Conservation (phyloP, 2,888 invertebrate species). For the Stenodera caucasica region DNA sequence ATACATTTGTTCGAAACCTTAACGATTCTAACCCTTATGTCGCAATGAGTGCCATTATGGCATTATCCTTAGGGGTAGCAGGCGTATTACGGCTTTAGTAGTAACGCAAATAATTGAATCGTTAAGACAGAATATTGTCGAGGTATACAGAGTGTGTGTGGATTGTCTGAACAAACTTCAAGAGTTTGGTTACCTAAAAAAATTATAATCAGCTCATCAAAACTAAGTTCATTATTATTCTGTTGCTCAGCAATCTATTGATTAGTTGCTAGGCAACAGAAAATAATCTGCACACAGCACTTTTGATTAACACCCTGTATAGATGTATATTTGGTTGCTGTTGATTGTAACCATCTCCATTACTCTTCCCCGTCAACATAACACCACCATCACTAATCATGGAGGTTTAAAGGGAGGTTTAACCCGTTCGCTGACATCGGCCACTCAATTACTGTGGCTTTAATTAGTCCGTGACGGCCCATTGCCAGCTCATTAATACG, state of each 20-base stretch:
- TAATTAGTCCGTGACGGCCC: conserved; percentile 56
- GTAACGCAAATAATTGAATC: conserved; percentile 22
- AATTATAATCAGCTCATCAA: too few relatives aligned
- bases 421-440: conserved; percentile 54
- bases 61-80: conserved; percentile 3
- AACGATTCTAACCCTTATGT: neutral
- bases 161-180: conserved; percentile 3
- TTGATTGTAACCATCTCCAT: conserved; percentile 11
- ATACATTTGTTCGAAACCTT: neutral
- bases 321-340: too few relatives aligned
- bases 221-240: too few relatives aligned
- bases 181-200: too few relatives aligned
- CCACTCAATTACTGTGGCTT: conserved; percentile 55
- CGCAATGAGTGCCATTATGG: conserved; percentile 1
- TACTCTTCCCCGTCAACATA: conserved; percentile 6
- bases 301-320: too few relatives aligned
- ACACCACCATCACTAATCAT: conserved; percentile 46
- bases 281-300: too few relatives aligned
- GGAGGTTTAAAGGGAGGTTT: conserved; percentile 49
- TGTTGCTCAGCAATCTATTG: too few relatives aligned
- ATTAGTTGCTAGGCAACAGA: too few relatives aligned
- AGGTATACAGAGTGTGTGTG: conserved; percentile 12
- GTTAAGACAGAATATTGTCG: conserved; percentile 24
- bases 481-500: conserved; percentile 56
- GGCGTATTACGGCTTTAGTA: neutral